Conservation (phyloP, 2,113 vertebrate genomes). For the Antechinus flavipes region DNA sequence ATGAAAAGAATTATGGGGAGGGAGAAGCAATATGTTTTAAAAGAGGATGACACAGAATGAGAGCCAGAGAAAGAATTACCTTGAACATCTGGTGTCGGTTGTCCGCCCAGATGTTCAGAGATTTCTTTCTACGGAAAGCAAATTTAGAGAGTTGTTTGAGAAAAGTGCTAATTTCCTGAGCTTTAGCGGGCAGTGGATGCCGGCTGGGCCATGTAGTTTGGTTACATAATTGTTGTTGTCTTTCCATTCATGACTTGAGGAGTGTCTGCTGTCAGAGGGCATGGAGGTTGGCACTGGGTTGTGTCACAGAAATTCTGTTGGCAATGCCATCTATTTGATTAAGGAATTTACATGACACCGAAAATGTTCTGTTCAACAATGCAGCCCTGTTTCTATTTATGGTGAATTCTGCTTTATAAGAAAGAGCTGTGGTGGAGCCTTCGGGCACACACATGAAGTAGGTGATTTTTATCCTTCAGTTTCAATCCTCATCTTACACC, state of each 20-base stretch:
- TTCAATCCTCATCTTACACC: background rate
- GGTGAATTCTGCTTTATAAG: background rate
- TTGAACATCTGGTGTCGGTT: background rate
- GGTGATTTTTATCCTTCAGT: background rate
- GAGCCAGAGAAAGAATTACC: background rate
- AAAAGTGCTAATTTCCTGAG: background rate
- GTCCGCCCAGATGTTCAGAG: background rate
- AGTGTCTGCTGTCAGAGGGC: slow-evolving; percentile 17
- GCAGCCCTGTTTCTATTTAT: slow-evolving; percentile 1
- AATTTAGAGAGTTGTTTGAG: background rate
- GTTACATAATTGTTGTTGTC: background rate
- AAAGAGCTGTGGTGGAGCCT: background rate
- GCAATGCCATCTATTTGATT: slow-evolving; percentile 31
- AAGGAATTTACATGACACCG: background rate
- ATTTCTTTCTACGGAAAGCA: background rate
- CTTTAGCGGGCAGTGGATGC: background rate
- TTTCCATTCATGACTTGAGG: slow-evolving; percentile 9
- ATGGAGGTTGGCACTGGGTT: slow-evolving; percentile 12
- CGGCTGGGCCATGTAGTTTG: background rate
- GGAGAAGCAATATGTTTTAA: slow-evolving; percentile 29
- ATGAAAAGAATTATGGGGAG: slow-evolving; percentile 5
- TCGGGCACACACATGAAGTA: background rate
- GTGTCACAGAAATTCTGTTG: slow-evolving; percentile 42
- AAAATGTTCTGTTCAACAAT: slow-evolving; percentile 36
- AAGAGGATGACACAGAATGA: slow-evolving; percentile 5